phyloP scores from a whole-genome alignment of 2,888 invertebrate species.

The Lasioglossum calceatum region DNA sequence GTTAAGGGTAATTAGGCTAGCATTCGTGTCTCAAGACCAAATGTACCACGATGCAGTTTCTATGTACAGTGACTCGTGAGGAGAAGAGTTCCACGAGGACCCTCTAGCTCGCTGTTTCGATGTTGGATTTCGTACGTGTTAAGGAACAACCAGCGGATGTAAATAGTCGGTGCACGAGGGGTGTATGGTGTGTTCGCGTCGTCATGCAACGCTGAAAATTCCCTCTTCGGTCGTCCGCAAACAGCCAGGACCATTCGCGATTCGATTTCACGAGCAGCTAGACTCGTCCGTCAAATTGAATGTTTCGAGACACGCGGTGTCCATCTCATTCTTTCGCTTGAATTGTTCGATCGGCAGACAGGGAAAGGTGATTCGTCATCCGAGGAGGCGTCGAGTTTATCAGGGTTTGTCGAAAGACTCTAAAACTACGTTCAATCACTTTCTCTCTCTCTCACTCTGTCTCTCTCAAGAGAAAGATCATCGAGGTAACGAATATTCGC shows the following conservation, averaged over 20 bases:
- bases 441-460: too few species aligned
- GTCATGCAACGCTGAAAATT: not conserved
- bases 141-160: not conserved
- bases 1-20: not conserved
- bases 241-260: not conserved
- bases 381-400: not conserved
- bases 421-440: not conserved
- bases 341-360: not conserved
- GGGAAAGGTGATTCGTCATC: not conserved
- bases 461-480: not conserved
- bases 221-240: not conserved
- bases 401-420: not conserved
- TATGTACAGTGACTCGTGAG: not conserved
- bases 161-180: not conserved
- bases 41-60: not conserved
- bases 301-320: not conserved
- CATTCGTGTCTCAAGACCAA: not conserved
- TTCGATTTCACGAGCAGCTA: not conserved
- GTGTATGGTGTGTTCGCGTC: not conserved
- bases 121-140: not conserved
- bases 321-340: not conserved
- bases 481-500: not conserved
- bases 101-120: not conserved
- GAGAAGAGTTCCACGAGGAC: not conserved
- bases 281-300: not conserved